phyloP scores from a whole-genome alignment of 1,140 invertebrate genomes.

The Penaeus indicus region DNA sequence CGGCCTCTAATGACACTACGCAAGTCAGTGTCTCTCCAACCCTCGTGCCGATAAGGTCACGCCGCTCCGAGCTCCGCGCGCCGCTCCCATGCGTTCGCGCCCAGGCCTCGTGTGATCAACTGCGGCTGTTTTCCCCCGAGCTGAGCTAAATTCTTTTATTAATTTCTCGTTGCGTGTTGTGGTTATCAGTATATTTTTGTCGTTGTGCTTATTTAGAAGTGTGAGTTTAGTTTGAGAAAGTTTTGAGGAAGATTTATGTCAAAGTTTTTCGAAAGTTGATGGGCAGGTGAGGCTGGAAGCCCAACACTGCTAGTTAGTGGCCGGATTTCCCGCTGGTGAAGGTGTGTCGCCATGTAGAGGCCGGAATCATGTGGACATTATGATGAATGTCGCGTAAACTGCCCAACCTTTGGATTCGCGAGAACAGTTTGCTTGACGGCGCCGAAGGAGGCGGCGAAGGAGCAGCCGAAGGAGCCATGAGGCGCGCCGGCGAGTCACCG shows the following conservation, averaged over 20 bases:
- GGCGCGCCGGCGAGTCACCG: constrained; percentile 54
- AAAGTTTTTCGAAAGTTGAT: too few relatives aligned
- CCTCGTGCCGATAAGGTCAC: constrained; percentile 22
- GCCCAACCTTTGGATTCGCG: constrained; percentile 52
- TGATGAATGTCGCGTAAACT: constrained; percentile 55
- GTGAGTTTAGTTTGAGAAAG: too few relatives aligned
- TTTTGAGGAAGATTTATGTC: too few relatives aligned
- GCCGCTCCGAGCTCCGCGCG: constrained; percentile 18
- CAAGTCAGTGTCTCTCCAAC: constrained; percentile 30
- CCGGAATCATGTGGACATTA: constrained; percentile 28
- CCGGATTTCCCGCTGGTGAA: neutral
- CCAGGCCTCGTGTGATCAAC: constrained; percentile 5
- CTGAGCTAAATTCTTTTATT: constrained; percentile 24
- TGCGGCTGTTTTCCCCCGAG: neutral
- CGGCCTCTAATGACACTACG: neutral
- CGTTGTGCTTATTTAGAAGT: too few relatives aligned
- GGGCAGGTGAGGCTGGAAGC: neutral
- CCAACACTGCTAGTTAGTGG: neutral
- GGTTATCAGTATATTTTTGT: too few relatives aligned
- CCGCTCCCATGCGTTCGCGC: constrained; percentile 24
- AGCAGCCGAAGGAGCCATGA: constrained; percentile 12
- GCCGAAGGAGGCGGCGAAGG: neutral
- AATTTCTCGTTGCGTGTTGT: neutral
- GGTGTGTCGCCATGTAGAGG: neutral
- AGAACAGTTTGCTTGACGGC: constrained; percentile 28